These are phyloP conservation scores for Eudasyphora cyanicolor DNA, from an alignment of 2,888 invertebrate species.

Conservation along the genomic window DNA sequence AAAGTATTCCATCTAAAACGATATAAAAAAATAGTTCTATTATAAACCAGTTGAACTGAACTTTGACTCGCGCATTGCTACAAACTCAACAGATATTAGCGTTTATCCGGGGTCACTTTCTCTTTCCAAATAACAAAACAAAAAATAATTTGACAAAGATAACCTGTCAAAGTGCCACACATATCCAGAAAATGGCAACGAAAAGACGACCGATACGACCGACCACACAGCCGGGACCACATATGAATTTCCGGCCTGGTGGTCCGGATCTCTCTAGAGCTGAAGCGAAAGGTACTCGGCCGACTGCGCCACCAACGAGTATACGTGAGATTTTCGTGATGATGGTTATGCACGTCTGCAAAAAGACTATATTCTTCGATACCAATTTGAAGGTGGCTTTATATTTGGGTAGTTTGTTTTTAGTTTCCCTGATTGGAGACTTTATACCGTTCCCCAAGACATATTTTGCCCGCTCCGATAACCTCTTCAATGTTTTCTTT, in stretches of 20 bases:
- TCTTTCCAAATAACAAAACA: background rate
- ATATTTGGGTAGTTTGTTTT: conserved; percentile 90
- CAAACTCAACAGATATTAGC: background rate
- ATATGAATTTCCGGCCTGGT: conserved; percentile 84
- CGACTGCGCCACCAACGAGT: conserved; percentile 91
- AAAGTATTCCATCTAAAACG: background rate
- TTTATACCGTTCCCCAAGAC: conserved; percentile 90
- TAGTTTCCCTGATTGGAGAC: conserved; percentile 92
- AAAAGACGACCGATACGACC: conserved; percentile 79
- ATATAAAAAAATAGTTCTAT: too few relatives aligned
- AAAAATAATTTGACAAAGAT: conserved; percentile 27
- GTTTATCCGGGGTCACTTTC: conserved; percentile 34
- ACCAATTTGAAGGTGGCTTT: conserved; percentile 91
- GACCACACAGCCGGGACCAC: conserved; percentile 70
- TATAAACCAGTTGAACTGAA: conserved; percentile 66
- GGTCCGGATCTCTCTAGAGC: conserved; percentile 79
- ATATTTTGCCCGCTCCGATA: conserved; percentile 95
- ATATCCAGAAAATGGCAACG: conserved; percentile 80
- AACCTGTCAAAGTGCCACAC: background rate
- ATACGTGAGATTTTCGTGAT: conserved; percentile 89
- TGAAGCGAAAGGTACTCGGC: conserved; percentile 86
- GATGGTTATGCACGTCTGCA: conserved; percentile 92
- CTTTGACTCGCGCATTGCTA: conserved; percentile 61
- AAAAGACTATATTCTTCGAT: conserved; percentile 92
- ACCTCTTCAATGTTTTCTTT: conserved; percentile 94